These are phyloP conservation scores for Syngnathus scovelli DNA, from an alignment of 2,113 vertebrate species.

Conservation along the genomic window DNA sequence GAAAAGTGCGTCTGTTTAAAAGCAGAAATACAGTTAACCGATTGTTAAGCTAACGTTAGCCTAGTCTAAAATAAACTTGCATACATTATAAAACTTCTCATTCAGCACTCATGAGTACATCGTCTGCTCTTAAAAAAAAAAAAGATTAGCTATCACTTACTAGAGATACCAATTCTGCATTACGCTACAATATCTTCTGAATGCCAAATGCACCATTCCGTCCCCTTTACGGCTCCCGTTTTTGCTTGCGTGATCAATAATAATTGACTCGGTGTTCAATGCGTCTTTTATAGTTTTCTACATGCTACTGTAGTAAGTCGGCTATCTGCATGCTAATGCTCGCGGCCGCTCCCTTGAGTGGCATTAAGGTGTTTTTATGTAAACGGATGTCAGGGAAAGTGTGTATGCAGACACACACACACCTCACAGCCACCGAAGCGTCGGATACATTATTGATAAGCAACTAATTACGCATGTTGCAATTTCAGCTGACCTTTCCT, in stretches of 20 bases:
- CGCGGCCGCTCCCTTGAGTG: background rate
- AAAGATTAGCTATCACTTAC: background rate
- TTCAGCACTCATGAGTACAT: background rate
- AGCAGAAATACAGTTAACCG: too few relatives aligned
- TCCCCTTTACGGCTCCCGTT: background rate
- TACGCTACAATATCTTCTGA: background rate
- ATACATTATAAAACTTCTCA: background rate
- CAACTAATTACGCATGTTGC: conserved; percentile 18
- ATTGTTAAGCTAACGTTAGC: background rate
- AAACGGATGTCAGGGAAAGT: background rate
- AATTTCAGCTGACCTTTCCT: conserved; percentile 17
- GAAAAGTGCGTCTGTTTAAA: too few relatives aligned
- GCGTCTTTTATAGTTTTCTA: background rate
- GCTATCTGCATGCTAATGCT: background rate
- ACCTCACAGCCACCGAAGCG: background rate
- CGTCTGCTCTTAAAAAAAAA: background rate
- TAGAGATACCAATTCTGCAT: background rate
- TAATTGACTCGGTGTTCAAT: conserved; percentile 2
- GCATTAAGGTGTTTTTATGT: conserved; percentile 1
- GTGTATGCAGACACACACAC: background rate
- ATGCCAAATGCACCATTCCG: background rate
- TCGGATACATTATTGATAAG: conserved; percentile 18
- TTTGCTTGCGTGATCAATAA: background rate
- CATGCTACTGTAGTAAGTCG: background rate
- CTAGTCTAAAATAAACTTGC: background rate